Evolutionary conservation across 2,113 vertebrate species (phyloP).

Genomic region (Xiphias gladius): DNA sequence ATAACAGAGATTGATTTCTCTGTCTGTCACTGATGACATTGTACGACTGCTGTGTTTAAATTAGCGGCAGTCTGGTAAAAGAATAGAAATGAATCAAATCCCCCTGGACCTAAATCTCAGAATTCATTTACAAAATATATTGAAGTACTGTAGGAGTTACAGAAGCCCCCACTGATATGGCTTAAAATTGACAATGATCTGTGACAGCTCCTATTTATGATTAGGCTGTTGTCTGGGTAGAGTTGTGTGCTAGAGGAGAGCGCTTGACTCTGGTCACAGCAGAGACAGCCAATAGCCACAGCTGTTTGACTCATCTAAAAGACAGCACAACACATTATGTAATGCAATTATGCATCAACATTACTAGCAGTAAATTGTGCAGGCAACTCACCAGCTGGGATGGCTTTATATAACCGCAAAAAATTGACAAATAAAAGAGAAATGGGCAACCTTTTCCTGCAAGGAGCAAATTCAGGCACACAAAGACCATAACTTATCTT

Average conservation of each 20-base stretch:
- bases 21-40: slow-evolving; percentile 79
- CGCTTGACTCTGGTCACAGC: slow-evolving; percentile 50
- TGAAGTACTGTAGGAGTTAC: slow-evolving; percentile 51
- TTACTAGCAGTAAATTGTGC: slow-evolving; percentile 81
- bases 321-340: slow-evolving; percentile 76
- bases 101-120: slow-evolving; percentile 54
- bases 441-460: slow-evolving; percentile 52
- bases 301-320: slow-evolving; percentile 74
- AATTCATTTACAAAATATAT: slow-evolving; percentile 57
- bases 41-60: slow-evolving; percentile 74
- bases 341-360: slow-evolving; percentile 81
- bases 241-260: slow-evolving; percentile 16
- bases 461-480: slow-evolving; percentile 22
- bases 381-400: slow-evolving; percentile 78
- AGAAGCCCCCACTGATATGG: slow-evolving; percentile 57
- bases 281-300: slow-evolving; percentile 65
- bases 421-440: slow-evolving; percentile 68
- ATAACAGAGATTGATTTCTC: slow-evolving; percentile 73
- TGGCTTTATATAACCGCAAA: slow-evolving; percentile 79
- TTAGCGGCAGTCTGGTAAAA: slow-evolving; percentile 70
- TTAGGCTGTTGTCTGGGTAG: slow-evolving; percentile 54
- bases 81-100: slow-evolving; percentile 72
- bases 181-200: slow-evolving; percentile 65
- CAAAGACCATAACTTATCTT: slow-evolving; percentile 39
- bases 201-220: slow-evolving; percentile 60